Conservation (phyloP, 1,140 invertebrate species). For the Saxidomus purpurata region DNA sequence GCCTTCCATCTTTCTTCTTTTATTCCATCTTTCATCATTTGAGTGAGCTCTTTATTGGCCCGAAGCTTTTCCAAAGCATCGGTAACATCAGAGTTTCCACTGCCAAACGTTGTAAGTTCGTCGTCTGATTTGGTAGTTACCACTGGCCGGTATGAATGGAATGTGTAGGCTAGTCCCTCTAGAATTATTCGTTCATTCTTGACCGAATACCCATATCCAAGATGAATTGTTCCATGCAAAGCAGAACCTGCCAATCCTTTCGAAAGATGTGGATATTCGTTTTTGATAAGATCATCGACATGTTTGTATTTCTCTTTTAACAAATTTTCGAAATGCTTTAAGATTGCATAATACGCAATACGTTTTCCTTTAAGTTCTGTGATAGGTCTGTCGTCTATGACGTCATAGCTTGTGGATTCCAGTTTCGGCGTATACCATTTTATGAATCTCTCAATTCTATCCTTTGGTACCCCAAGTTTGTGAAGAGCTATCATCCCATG, state of each 20-base stretch:
- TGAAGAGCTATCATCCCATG: conserved; percentile 51
- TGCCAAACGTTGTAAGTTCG: conserved; percentile 25
- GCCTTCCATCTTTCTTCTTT: conserved; percentile 39
- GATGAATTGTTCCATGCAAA: conserved; percentile 56
- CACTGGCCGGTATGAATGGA: conserved; percentile 47
- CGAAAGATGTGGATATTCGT: conserved; percentile 49
- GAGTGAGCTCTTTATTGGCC: not conserved
- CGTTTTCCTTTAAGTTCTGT: conserved; percentile 44
- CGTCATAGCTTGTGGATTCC: not conserved
- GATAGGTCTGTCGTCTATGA: not conserved
- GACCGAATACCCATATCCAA: conserved; percentile 40
- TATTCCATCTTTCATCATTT: not conserved
- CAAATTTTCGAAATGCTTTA: conserved; percentile 36
- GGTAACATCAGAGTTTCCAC: not conserved
- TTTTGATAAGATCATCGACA: conserved; percentile 30
- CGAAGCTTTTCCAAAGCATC: not conserved
- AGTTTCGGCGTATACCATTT: conserved; percentile 35
- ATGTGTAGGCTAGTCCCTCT: conserved; percentile 49
- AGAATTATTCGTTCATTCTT: conserved; percentile 3
- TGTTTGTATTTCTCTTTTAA: conserved; percentile 3
- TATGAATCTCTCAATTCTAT: conserved; percentile 36
- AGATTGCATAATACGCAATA: conserved; percentile 34
- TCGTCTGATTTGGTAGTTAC: not conserved
- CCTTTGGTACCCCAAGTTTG: not conserved
- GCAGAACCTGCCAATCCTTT: conserved; percentile 48